phyloP scores from a whole-genome alignment of 2,113 vertebrate species.

The Pithys albifrons region DNA sequence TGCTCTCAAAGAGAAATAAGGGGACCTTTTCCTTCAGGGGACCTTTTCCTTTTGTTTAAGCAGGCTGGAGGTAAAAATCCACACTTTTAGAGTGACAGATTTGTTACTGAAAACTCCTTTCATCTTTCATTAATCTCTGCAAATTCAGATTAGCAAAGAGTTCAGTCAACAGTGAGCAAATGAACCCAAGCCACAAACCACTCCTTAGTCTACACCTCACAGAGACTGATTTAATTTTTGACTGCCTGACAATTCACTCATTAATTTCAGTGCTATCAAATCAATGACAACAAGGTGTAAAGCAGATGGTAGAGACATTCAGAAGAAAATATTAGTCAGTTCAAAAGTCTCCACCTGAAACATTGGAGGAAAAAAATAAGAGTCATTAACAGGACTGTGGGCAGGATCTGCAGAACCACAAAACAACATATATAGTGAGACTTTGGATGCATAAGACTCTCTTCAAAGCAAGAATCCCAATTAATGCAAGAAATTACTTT shows the following conservation, averaged over 20 bases:
- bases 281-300: not conserved
- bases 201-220: not conserved
- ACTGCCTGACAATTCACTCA: slow-evolving; percentile 18
- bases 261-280: slow-evolving; percentile 23
- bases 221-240: slow-evolving; percentile 18
- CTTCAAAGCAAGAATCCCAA: slow-evolving; percentile 54
- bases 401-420: slow-evolving; percentile 40
- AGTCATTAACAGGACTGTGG: not conserved
- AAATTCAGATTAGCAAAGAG: slow-evolving; percentile 19
- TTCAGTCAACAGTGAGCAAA: not conserved
- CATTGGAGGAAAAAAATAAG: not conserved
- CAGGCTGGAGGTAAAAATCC: not conserved
- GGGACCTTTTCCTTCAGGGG: not conserved
- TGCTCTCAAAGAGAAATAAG: not conserved
- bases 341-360: not conserved
- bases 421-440: not conserved
- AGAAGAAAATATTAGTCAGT: not conserved
- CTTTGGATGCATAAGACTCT: not conserved
- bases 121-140: slow-evolving; percentile 21
- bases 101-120: not conserved
- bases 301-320: not conserved
- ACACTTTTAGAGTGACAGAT: not conserved
- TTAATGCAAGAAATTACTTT: slow-evolving; percentile 4
- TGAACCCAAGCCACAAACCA: not conserved
- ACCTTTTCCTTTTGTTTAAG: not conserved